A percentile compares a stretch with the other conserved stretches of the same genome.
Conservation (phyloP, 2,888 invertebrate species). For the Bruchidius siliquastri region DNA sequence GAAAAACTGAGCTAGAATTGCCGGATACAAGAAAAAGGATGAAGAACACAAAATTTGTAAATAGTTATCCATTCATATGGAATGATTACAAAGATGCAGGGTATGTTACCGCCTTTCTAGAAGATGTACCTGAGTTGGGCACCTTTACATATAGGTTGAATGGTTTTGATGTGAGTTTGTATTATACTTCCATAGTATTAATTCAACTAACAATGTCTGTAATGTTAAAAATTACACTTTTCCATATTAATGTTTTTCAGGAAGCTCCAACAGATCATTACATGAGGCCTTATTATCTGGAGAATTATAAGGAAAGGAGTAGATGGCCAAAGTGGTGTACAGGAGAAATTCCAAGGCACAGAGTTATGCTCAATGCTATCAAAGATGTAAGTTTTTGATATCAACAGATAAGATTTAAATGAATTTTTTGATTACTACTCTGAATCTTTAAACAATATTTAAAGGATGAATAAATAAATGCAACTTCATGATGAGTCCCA, state of each 20-base stretch:
- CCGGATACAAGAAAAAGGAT: conserved; percentile 77
- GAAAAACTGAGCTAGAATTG: conserved; percentile 78
- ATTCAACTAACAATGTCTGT: background rate
- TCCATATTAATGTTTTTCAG: conserved; percentile 27
- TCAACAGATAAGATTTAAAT: too few relatives aligned
- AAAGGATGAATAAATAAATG: too few relatives aligned
- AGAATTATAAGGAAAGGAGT: conserved; percentile 55
- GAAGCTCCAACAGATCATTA: conserved; percentile 86
- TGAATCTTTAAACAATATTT: too few relatives aligned
- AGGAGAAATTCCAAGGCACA: conserved; percentile 68
- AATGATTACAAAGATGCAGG: conserved; percentile 67
- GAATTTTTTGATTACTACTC: too few relatives aligned
- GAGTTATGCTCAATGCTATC: conserved; percentile 60
- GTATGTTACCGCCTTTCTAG: conserved; percentile 77
- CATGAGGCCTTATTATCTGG: conserved; percentile 74
- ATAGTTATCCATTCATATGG: conserved; percentile 84
- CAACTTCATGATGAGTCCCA: too few relatives aligned
- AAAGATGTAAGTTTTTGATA: conserved; percentile 59
- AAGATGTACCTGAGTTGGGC: conserved; percentile 78
- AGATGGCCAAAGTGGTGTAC: conserved; percentile 60
- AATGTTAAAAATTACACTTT: background rate
- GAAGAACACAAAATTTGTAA: conserved; percentile 60
- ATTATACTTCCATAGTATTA: too few relatives aligned
- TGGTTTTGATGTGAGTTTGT: conserved; percentile 61
- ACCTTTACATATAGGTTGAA: conserved; percentile 87